These are phyloP conservation scores for Steromphala cineraria DNA, from an alignment of 2,888 invertebrate genomes.

Conservation along the genomic window DNA sequence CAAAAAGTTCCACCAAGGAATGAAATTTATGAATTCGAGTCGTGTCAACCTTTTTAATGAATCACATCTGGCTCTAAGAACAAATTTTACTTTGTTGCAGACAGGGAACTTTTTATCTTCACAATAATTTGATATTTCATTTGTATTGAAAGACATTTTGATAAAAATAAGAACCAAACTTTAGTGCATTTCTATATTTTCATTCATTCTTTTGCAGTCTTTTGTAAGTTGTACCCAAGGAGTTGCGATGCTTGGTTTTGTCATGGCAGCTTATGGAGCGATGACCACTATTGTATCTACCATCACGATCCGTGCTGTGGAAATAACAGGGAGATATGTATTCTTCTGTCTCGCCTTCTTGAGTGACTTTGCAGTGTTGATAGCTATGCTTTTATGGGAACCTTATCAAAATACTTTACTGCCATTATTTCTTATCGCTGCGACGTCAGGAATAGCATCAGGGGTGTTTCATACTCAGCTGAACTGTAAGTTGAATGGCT, in stretches of 20 bases:
- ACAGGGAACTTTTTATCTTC: too few relatives aligned
- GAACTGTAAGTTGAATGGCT: slow-evolving; percentile 6
- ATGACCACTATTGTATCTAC: neutral
- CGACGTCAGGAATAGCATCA: slow-evolving; percentile 6
- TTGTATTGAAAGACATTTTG: too few relatives aligned
- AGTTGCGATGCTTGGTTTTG: slow-evolving; percentile 20
- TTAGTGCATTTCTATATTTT: too few relatives aligned
- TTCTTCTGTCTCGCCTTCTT: neutral
- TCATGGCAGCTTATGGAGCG: slow-evolving; percentile 22
- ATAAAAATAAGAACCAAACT: too few relatives aligned
- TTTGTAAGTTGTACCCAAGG: slow-evolving; percentile 25
- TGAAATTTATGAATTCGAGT: too few relatives aligned
- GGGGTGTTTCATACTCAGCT: slow-evolving; percentile 22
- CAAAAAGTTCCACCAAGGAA: too few relatives aligned
- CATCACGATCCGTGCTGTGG: neutral
- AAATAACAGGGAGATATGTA: slow-evolving; percentile 9
- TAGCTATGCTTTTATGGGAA: slow-evolving; percentile 36
- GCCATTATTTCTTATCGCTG: slow-evolving; percentile 14
- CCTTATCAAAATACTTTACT: neutral
- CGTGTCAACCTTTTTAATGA: too few relatives aligned
- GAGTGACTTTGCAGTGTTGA: slow-evolving; percentile 27
- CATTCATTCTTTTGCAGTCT: neutral
- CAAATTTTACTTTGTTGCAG: too few relatives aligned
- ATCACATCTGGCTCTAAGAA: too few relatives aligned
- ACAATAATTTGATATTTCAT: too few relatives aligned